Percentiles rank a stretch among this genome's conserved stretches.
phyloP scores from a whole-genome alignment of 2,888 invertebrate genomes.

The Drosophila anomalipes region DNA sequence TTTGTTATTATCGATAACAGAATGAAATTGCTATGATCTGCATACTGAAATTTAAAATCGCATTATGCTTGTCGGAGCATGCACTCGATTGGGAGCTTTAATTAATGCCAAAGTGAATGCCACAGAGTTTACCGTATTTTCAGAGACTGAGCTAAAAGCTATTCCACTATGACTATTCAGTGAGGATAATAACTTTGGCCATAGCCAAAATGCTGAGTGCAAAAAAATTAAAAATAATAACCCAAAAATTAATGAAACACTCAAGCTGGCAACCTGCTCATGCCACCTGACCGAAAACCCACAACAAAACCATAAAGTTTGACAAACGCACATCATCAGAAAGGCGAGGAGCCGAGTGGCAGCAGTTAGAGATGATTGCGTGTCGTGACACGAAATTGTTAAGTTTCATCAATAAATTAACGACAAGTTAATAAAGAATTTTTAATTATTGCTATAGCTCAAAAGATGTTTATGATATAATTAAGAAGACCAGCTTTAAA shows the following conservation, averaged over 20 bases:
- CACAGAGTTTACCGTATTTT: not conserved
- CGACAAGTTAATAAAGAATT: not conserved
- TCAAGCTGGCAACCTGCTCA: constrained; percentile 37
- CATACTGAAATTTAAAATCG: not conserved
- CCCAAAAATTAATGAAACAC: constrained; percentile 66
- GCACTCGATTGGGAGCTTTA: constrained; percentile 2
- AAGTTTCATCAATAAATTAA: not conserved
- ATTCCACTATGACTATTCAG: not conserved
- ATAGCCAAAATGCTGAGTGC: constrained; percentile 23
- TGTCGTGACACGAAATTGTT: constrained; percentile 1
- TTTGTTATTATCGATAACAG: too few relatives aligned
- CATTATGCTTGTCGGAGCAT: not conserved
- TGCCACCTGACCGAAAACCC: constrained; percentile 55
- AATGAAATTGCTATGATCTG: not conserved
- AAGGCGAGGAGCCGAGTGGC: not conserved
- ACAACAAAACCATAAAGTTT: constrained; percentile 70
- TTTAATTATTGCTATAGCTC: not conserved
- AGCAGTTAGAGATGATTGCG: not conserved
- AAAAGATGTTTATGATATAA: not conserved
- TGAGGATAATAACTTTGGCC: constrained; percentile 12
- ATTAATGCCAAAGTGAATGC: constrained; percentile 7
- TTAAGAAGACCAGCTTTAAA: not conserved
- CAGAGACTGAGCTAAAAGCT: constrained; percentile 6
- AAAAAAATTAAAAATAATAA: constrained; percentile 5
- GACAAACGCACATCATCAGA: constrained; percentile 39